Conservation (phyloP, 1,140 invertebrate species). For the Hycleus cichorii region DNA sequence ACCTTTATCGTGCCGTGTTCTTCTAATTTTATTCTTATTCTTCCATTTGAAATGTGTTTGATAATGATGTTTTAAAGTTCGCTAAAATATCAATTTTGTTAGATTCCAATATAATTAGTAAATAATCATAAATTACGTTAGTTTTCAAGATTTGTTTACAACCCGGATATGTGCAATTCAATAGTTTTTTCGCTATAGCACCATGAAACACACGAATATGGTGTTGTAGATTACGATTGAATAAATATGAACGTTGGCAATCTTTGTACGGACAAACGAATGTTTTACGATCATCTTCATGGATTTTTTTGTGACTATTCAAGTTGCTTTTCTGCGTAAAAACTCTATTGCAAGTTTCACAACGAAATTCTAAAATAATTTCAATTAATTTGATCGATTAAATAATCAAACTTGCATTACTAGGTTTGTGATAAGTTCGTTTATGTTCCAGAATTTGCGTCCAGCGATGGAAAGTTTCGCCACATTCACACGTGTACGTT, state of each 20-base stretch:
- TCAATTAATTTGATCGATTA: constrained; percentile 1
- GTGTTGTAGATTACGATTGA: constrained; percentile 18
- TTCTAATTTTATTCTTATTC: background rate
- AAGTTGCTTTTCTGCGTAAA: constrained; percentile 42
- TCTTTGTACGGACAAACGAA: constrained; percentile 42
- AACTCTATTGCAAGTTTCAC: constrained; percentile 42
- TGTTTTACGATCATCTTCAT: constrained; percentile 26
- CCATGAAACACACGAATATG: constrained; percentile 20
- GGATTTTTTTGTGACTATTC: constrained; percentile 41
- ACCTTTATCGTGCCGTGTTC: constrained; percentile 23
- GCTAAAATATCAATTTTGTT: constrained; percentile 12
- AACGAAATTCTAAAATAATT: constrained; percentile 41
- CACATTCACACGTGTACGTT: constrained; percentile 42
- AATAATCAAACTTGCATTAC: constrained; percentile 2
- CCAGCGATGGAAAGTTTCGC: constrained; percentile 39
- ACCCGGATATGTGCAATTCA: constrained; percentile 9
- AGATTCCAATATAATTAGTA: background rate
- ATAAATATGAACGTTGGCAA: constrained; percentile 34
- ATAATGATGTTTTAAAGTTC: constrained; percentile 12
- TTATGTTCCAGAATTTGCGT: constrained; percentile 41
- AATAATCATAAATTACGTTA: constrained; percentile 6
- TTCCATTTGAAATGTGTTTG: constrained; percentile 6
- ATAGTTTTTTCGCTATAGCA: constrained; percentile 8
- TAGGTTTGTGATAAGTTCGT: constrained; percentile 23
- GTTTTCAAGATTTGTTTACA: constrained; percentile 12